Evolutionary conservation across 2,888 invertebrate species (phyloP).

Genomic region (Ophioninae sp.): DNA sequence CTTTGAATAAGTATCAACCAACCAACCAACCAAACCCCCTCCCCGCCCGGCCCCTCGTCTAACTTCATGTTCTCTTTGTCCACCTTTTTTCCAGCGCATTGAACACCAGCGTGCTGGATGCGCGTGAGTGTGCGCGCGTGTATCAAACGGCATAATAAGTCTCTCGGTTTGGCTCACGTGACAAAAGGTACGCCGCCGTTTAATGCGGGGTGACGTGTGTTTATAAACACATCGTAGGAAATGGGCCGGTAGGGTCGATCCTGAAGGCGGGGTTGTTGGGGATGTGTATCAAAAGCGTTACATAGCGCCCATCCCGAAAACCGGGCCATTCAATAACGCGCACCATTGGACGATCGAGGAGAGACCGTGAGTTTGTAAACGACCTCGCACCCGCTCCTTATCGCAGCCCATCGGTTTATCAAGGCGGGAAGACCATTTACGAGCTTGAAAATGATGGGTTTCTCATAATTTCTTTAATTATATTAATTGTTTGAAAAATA

Average conservation of each 20-base stretch:
- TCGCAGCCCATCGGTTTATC: neutral
- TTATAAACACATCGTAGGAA: conserved; percentile 71
- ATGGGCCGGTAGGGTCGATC: conserved; percentile 53
- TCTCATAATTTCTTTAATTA: too few species aligned
- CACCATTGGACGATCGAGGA: conserved; percentile 36
- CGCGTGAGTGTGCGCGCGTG: neutral
- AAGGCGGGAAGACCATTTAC: too few species aligned
- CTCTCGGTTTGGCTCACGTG: conserved; percentile 61
- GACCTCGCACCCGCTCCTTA: conserved; percentile 24
- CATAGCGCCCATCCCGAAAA: conserved; percentile 27
- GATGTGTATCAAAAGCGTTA: conserved; percentile 44
- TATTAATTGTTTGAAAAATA: too few species aligned
- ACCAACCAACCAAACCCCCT: conserved; percentile 31
- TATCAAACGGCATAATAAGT: conserved; percentile 53
- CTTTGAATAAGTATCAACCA: conserved; percentile 56
- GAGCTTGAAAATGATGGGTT: too few species aligned
- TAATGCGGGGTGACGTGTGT: conserved; percentile 74
- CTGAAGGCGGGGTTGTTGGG: conserved; percentile 31
- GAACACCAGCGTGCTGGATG: conserved; percentile 10
- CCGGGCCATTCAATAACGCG: conserved; percentile 50
- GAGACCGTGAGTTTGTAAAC: conserved; percentile 55
- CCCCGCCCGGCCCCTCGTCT: neutral
- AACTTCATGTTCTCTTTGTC: neutral
- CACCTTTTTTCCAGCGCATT: conserved; percentile 41
- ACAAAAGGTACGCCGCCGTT: conserved; percentile 73